phyloP scores from a whole-genome alignment of 2,797 vertebrate genomes.

The Distichodus sexfasciatus region DNA sequence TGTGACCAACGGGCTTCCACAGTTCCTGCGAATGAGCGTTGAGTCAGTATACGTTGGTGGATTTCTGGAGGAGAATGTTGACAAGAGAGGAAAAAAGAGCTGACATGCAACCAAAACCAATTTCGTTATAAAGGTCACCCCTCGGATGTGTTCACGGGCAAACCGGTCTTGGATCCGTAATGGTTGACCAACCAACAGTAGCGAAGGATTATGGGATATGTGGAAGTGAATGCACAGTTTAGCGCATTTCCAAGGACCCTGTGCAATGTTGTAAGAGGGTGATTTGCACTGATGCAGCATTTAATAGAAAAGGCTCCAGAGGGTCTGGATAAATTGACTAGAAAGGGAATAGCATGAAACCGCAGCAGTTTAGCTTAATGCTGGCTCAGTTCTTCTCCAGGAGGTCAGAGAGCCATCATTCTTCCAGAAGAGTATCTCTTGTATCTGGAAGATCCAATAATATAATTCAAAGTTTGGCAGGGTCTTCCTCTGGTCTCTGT shows the following conservation, averaged over 20 bases:
- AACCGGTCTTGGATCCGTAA: neutral
- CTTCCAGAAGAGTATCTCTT: neutral
- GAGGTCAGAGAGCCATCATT: slow-evolving; percentile 18
- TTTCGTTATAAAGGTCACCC: neutral
- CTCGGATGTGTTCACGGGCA: neutral
- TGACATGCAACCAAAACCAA: slow-evolving; percentile 7
- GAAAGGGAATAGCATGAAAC: neutral
- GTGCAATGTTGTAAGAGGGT: neutral
- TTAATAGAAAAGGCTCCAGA: neutral
- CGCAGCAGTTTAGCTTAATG: neutral
- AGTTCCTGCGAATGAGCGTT: neutral
- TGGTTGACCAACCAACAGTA: neutral
- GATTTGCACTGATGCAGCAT: neutral
- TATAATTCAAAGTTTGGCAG: slow-evolving; percentile 14
- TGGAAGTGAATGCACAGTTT: neutral
- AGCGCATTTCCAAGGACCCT: neutral
- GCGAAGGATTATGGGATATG: neutral
- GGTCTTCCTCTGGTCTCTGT: neutral
- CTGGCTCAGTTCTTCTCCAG: neutral
- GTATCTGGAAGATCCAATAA: slow-evolving; percentile 15
- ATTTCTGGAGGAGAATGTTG: neutral
- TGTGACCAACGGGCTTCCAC: no score
- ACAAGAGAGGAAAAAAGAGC: neutral
- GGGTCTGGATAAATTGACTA: neutral
- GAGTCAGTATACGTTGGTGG: neutral